Evolutionary conservation across 2,113 vertebrate species (phyloP).

Genomic region (Mastomys coucha): DNA sequence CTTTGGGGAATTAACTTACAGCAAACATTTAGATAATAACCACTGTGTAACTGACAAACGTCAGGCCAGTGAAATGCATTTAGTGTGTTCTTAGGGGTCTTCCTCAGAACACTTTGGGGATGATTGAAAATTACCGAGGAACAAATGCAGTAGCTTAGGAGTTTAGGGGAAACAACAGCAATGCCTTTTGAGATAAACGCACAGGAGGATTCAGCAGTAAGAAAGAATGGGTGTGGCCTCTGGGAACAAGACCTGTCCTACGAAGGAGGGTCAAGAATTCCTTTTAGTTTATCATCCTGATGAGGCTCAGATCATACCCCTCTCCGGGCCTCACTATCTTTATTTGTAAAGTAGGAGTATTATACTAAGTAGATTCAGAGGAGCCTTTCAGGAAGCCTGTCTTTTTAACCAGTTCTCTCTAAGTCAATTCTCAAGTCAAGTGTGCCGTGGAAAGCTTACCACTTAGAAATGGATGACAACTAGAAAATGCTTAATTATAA

Average conservation of each 20-base stretch:
- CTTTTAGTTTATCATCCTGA: background rate
- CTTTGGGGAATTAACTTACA: background rate
- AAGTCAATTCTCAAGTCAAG: conserved; percentile 47
- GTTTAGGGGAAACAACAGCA: background rate
- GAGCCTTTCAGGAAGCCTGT: background rate
- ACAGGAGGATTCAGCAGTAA: background rate
- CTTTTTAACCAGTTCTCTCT: conserved; percentile 35
- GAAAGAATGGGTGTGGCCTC: background rate
- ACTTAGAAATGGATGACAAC: background rate
- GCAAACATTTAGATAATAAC: background rate
- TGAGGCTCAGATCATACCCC: background rate
- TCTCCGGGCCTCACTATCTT: background rate
- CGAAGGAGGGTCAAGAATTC: background rate
- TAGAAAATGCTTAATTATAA: conserved; percentile 24
- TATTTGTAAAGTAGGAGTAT: conserved; percentile 7
- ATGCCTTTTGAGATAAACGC: background rate
- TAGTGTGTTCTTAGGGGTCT: background rate
- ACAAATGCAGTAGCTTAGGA: background rate
- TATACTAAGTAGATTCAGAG: background rate
- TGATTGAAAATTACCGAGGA: background rate
- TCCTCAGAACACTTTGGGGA: background rate
- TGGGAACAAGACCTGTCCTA: background rate
- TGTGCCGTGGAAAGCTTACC: background rate
- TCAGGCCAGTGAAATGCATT: background rate
- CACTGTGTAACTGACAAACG: background rate